These are phyloP conservation scores for Mormyrus lacerda DNA, from an alignment of 2,113 vertebrate species.

Conservation along the genomic window DNA sequence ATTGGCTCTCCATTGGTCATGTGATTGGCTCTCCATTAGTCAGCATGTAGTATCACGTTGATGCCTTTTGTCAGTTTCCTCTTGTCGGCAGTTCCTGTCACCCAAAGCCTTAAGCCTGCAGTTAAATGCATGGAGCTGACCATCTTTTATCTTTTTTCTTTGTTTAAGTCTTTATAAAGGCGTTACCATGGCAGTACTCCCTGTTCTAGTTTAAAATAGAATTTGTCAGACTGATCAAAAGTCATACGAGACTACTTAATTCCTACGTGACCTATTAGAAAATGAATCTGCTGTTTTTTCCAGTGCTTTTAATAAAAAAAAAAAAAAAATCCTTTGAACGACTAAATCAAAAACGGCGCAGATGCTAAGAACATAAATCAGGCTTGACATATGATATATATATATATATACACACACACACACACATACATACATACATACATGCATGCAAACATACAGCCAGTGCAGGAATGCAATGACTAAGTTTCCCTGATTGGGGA, in stretches of 20 bases:
- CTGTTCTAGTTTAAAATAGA: background rate
- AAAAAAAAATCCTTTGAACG: background rate
- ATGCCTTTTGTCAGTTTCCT: background rate
- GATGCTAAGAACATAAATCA: background rate
- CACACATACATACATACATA: no score
- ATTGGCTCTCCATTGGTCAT: background rate
- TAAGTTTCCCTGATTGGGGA: background rate
- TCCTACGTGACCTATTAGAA: background rate
- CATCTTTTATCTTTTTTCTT: background rate
- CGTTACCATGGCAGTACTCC: background rate
- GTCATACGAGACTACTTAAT: background rate
- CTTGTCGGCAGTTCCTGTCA: background rate
- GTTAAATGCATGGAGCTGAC: background rate
- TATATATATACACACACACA: no score
- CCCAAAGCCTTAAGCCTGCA: background rate
- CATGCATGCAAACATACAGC: no score
- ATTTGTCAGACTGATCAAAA: background rate
- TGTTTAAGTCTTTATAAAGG: background rate
- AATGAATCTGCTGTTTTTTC: background rate
- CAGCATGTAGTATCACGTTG: background rate
- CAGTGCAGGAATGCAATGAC: background rate
- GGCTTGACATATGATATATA: background rate
- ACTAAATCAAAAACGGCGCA: background rate
- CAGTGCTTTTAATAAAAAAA: background rate
- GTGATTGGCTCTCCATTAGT: background rate